These are phyloP conservation scores for Glaucomys volans DNA, from an alignment of 2,113 vertebrate species.

Conservation along the genomic window DNA sequence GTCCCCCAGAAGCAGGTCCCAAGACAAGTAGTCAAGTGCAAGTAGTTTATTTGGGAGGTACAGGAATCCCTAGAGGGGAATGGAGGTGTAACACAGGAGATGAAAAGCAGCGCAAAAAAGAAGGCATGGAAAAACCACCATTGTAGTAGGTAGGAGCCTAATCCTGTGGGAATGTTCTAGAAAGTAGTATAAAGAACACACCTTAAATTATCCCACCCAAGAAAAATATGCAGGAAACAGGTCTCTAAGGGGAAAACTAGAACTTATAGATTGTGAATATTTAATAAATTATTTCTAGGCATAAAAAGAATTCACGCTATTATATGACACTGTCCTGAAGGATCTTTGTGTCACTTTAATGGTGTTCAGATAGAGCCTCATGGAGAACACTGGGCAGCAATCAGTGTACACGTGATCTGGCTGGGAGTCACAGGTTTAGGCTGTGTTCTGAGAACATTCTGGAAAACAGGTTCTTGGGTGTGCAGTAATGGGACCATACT, in stretches of 20 bases:
- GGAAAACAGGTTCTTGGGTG: neutral
- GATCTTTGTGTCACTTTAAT: neutral
- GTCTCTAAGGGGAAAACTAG: neutral
- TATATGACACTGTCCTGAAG: neutral
- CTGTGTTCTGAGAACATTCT: neutral
- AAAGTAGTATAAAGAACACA: neutral
- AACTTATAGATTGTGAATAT: slow-evolving; percentile 3
- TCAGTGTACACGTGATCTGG: too few relatives aligned
- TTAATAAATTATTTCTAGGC: slow-evolving; percentile 42
- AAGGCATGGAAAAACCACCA: neutral
- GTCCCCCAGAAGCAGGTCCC: neutral
- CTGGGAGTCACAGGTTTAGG: neutral
- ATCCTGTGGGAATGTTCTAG: neutral
- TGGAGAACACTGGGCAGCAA: neutral
- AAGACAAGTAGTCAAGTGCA: neutral
- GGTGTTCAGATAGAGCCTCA: neutral
- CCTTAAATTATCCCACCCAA: neutral
- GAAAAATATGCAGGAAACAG: neutral
- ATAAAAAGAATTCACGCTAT: neutral
- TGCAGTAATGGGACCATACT: neutral
- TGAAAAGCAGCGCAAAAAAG: neutral
- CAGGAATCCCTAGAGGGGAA: neutral
- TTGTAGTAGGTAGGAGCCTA: neutral
- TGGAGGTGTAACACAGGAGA: neutral
- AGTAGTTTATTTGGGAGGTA: neutral